phyloP scores from a whole-genome alignment of 1,140 invertebrate genomes.

The Drosophila busckii region DNA sequence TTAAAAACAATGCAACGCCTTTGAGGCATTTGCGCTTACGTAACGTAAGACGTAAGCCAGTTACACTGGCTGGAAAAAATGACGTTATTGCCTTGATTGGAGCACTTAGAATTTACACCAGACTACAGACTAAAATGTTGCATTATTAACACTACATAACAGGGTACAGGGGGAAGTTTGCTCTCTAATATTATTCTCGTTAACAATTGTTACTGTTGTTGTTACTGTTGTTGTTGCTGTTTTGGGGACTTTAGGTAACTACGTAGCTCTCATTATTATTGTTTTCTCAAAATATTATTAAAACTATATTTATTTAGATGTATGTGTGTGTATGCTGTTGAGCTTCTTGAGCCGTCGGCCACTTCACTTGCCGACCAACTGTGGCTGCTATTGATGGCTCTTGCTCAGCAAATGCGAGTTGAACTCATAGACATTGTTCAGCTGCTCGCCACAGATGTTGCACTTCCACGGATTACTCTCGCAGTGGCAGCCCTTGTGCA shows the following conservation, averaged over 20 bases:
- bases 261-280: constrained; percentile 62
- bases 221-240: neutral
- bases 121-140: constrained; percentile 63
- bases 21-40: constrained; percentile 44
- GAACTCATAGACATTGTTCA: constrained; percentile 96
- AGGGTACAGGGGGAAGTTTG: constrained; percentile 41
- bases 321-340: constrained; percentile 11
- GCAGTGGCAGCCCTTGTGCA: constrained; percentile 98
- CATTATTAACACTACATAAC: constrained; percentile 71
- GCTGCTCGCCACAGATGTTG: constrained; percentile 96
- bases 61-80: constrained; percentile 63
- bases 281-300: constrained; percentile 20
- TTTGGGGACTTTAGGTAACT: constrained; percentile 66
- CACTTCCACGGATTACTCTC: constrained; percentile 98
- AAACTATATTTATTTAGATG: constrained; percentile 4
- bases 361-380: constrained; percentile 48
- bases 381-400: constrained; percentile 87
- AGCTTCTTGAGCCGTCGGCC: constrained; percentile 31
- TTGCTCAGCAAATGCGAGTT: constrained; percentile 97
- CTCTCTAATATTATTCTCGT: neutral
- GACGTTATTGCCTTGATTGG: constrained; percentile 46
- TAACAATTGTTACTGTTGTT: neutral
- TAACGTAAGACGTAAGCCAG: constrained; percentile 39
- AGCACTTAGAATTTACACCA: constrained; percentile 31
- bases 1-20: constrained; percentile 46